phyloP scores from a whole-genome alignment of 2,113 vertebrate species.

The Tragelaphus imberbis region DNA sequence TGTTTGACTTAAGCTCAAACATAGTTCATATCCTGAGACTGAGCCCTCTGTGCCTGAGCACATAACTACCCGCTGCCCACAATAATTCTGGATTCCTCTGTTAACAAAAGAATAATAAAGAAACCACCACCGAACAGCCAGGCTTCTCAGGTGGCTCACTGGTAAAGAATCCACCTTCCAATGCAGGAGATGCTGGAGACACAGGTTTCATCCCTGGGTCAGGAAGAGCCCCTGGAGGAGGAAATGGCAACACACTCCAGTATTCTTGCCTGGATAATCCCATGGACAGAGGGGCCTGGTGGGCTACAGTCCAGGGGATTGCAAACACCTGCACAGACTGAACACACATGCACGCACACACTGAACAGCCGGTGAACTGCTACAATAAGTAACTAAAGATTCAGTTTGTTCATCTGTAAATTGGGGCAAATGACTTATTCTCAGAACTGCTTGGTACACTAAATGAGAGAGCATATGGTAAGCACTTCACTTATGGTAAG shows the following conservation, averaged over 20 bases:
- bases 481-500: not conserved
- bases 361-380: not conserved
- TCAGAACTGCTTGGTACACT: not conserved
- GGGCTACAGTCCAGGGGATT: no score
- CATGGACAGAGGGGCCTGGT: no score
- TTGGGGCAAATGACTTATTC: not conserved
- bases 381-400: constrained; percentile 1
- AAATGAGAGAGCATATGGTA: not conserved
- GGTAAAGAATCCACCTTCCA: no score
- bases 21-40: not conserved
- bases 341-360: not conserved
- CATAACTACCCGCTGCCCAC: not conserved
- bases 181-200: no score
- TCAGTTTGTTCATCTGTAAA: not conserved
- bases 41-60: not conserved
- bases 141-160: not conserved
- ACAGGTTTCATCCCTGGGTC: no score
- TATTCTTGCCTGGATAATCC: no score
- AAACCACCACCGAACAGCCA: not conserved
- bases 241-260: no score
- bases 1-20: not conserved
- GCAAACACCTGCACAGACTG: no score
- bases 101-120: not conserved
- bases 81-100: not conserved
- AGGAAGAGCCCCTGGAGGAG: no score